Base-by-base conservation (phyloP, 2,797 vertebrate genomes). In the Ispidina picta region DNA sequence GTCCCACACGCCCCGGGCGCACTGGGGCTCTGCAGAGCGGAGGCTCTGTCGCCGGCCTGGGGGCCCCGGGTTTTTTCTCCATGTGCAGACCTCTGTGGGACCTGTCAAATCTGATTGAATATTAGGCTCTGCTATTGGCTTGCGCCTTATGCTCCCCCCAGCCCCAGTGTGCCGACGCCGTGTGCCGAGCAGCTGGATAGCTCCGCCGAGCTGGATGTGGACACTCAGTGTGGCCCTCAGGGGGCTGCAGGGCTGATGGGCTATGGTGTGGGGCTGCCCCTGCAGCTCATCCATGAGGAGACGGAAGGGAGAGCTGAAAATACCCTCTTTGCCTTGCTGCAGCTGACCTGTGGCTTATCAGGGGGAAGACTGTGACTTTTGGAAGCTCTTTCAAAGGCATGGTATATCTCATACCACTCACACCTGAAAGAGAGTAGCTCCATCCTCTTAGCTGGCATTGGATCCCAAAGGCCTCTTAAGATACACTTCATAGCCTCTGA, bases 161-260 rank as follows among this genome's bases (percentile, higher is more conserved):
- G 75, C 56, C 26, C 3, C 2, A 0, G 56, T 1, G 0, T 12
- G 43, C 59, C 2, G 0, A 9, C 9, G 29, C 33, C 1, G 11
- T 9, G 25, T 11, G 69, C 83, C 0, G 4, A 0, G 0, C n/a
- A 25, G 49, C 46, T 0, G 15, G n/a, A 12, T n/a, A 56, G 75
- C 48, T 41, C 37, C 0, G 10, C 73, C 0, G 0, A 12, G 78
- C 75, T 49, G 79, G 19, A 43, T 39, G 19, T 1, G 4, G 49
- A 41, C 3, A 0, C 66, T 64, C 37, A 0, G 58, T 1, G 0
- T 1, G 18, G 37, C 39, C 72, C 65, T 54, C 3, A 2, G 19
- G 63, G 71, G 58, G 18, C 43, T 59, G 11, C 26, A 31, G 12
- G 41, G 41, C 3, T 2, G 5, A 52, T 26, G 48, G 71, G 52